Evolutionary conservation across 2,797 vertebrate genomes (phyloP), one percentile per base, ranked within the genome.

Genomic region (Channa striata): DNA sequence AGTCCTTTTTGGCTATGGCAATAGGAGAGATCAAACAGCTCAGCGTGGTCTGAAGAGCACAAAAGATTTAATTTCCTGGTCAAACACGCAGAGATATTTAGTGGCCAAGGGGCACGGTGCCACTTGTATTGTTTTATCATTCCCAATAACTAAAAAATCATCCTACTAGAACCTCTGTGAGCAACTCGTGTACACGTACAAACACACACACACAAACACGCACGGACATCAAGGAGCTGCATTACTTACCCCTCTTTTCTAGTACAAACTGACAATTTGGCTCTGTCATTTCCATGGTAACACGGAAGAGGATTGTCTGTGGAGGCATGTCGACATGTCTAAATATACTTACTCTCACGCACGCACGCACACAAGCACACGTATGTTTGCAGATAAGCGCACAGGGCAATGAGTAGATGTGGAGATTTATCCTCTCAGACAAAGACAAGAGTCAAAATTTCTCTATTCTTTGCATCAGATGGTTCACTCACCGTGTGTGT

Each of bases 251-350:
- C 80, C 76, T 84, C 68, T 83, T 84, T 85, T 81, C 69, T 67
- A 67, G 74, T 58, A 52, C 84, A 84, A 88, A 89, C 87, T 77
- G 73, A 87, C 82, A 87, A 88, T 92, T 92, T 89, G 82, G 86
- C 82, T 86, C 87, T 57, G 80, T 87, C 66, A 90, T 93, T 91
- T 87, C 92, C 91, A 92, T 93, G 92, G 92, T 78, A 93, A 93
- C 91, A 36, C 61, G 72, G 74, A 72, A 77, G 72, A 88, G 71
- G 74, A 86, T 63, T 83, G 82, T 71, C 70, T 79, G 83, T 78
- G 87, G 78, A 86, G 82, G 84, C 85, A 89, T 85, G 85, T 82
- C 72, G 57, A 85, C 80, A 72, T 83, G 75, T 83, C 87, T 91
- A 89, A 89, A 92, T 89, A 88, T 89, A 89, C 81, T 82, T 30